Conservation (phyloP, 35 echinoderm and acorn worm genomes). For the Lytechinus variegatus region DNA sequence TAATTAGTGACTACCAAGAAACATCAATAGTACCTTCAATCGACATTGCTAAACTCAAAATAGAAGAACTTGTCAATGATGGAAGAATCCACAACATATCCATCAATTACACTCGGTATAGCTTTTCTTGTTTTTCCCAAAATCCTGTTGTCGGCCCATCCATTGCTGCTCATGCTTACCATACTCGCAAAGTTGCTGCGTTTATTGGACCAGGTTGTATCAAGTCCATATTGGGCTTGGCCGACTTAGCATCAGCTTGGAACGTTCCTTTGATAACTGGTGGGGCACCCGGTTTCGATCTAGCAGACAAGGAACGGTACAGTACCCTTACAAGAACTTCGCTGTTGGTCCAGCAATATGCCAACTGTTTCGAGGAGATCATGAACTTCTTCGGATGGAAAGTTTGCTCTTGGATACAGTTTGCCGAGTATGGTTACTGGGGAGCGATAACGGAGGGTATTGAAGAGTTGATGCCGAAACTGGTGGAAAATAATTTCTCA, state of each 20-base stretch:
- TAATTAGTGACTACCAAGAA: neutral
- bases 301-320: neutral
- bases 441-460: conserved; percentile 38
- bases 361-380: neutral
- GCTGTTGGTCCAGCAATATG: conserved; percentile 19
- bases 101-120: neutral
- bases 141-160: neutral
- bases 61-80: neutral
- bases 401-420: neutral
- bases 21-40: neutral
- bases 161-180: conserved; percentile 12
- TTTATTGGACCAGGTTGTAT: conserved; percentile 32
- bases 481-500: neutral
- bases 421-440: neutral
- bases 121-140: neutral
- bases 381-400: conserved; percentile 23
- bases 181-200: conserved; percentile 20
- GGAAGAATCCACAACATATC: neutral
- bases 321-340: conserved; percentile 43
- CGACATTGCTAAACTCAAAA: neutral
- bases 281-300: conserved; percentile 3
- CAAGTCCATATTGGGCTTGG: neutral
- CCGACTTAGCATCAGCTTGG: conserved; percentile 16
- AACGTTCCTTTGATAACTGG: conserved; percentile 8
- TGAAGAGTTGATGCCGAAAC: neutral